Evolutionary conservation across 2,113 vertebrate species (phyloP).

Genomic region (Saguinus imperator): DNA sequence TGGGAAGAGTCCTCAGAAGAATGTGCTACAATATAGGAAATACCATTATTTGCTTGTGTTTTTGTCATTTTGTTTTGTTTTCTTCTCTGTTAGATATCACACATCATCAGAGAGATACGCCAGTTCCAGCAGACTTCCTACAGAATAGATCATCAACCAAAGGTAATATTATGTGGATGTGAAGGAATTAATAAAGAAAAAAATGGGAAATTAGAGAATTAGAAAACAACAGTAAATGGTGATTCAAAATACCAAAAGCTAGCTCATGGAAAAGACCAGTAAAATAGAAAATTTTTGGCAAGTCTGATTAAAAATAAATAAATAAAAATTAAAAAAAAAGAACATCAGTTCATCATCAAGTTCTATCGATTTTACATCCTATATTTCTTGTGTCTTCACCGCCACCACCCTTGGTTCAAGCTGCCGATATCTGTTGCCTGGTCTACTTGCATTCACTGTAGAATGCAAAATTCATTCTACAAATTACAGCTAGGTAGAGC

Average conservation of each 20-base stretch:
- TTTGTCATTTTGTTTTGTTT: not conserved
- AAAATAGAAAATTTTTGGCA: not conserved
- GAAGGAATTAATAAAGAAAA: not conserved
- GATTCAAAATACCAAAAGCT: not conserved
- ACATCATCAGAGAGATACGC: slow-evolving; percentile 98
- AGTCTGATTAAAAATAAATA: not conserved
- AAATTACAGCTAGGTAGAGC: not conserved
- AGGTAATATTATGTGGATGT: slow-evolving; percentile 84
- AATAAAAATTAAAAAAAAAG: not conserved
- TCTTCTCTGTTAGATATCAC: slow-evolving; percentile 91
- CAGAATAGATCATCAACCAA: slow-evolving; percentile 96
- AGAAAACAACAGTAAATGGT: not conserved
- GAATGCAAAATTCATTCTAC: not conserved
- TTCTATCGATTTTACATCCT: not conserved
- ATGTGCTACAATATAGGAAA: not conserved
- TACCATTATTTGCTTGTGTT: not conserved
- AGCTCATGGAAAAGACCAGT: not conserved
- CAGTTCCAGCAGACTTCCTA: slow-evolving; percentile 99
- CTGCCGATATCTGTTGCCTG: not conserved
- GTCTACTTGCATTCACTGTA: not conserved
- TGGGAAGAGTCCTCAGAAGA: not conserved
- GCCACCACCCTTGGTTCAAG: not conserved
- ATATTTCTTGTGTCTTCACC: not conserved
- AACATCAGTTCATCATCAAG: not conserved
- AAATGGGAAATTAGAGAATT: not conserved